phyloP scores from a whole-genome alignment of 2,797 vertebrate genomes.

The Chaunax sp. region DNA sequence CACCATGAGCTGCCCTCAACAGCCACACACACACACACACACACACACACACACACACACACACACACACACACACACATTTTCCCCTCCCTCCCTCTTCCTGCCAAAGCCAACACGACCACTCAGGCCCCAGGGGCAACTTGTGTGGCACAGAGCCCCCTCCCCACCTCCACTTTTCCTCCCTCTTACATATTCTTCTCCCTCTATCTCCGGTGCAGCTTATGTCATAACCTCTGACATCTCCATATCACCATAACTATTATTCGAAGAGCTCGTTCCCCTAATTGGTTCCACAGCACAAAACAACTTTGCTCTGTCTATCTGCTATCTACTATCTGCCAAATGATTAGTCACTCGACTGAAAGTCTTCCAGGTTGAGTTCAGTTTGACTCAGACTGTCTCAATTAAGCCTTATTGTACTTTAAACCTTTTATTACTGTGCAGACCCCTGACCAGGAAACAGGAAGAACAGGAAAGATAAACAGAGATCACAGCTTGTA shows the following conservation, averaged over 20 bases:
- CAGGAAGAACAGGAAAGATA: conserved; percentile 47
- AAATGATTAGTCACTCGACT: neutral
- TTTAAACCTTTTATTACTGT: conserved; percentile 40
- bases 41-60: conserved; percentile 22
- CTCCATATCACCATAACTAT: neutral
- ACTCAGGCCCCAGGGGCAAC: conserved; percentile 73
- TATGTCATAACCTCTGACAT: conserved; percentile 3
- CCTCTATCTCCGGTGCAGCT: neutral
- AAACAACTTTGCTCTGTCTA: neutral
- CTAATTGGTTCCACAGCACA: neutral
- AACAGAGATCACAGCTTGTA: conserved; percentile 56
- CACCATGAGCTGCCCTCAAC: conserved; percentile 62
- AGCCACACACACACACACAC: conserved; percentile 8
- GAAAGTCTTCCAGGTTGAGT: conserved; percentile 17
- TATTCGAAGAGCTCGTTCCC: neutral
- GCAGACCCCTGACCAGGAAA: conserved; percentile 29
- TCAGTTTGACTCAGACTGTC: conserved; percentile 28
- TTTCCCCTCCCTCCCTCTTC: conserved; percentile 49
- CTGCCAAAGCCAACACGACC: conserved; percentile 63
- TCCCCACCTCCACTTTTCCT: conserved; percentile 11
- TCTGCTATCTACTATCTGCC: neutral
- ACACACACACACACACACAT: conserved; percentile 25
- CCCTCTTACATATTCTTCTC: conserved; percentile 2
- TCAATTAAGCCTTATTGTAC: conserved; percentile 27
- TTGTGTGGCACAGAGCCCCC: conserved; percentile 73